These are phyloP conservation scores for Tringa solitaria DNA, from an alignment of 2,113 vertebrate genomes.

Conservation along the genomic window DNA sequence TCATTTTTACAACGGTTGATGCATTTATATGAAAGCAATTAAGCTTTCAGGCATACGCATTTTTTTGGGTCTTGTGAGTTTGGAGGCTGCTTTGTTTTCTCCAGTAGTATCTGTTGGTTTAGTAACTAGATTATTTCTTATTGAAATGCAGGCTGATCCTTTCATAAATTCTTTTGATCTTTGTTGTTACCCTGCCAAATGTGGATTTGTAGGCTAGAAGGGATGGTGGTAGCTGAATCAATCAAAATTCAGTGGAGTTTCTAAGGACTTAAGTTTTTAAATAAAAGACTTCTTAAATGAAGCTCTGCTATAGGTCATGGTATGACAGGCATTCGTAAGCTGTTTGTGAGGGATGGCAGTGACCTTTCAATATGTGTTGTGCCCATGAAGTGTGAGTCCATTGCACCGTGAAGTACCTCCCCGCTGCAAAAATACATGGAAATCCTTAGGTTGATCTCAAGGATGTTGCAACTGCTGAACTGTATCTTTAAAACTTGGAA, in stretches of 20 bases:
- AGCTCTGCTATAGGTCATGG: neutral
- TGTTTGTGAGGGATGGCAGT: neutral
- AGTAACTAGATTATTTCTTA: neutral
- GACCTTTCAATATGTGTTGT: neutral
- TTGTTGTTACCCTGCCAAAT: neutral
- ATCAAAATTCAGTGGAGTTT: neutral
- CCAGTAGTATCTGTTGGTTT: neutral
- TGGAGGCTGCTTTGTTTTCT: neutral
- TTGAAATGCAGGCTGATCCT: neutral
- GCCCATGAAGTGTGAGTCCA: rapidly evolving
- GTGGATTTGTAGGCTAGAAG: neutral
- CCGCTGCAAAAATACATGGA: neutral
- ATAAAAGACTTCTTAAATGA: neutral
- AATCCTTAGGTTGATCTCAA: neutral
- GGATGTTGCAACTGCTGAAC: neutral
- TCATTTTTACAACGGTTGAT: neutral
- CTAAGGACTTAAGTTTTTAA: neutral
- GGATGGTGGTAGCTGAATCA: neutral
- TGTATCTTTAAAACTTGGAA: neutral
- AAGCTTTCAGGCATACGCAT: neutral
- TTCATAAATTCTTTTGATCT: neutral
- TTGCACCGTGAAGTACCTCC: neutral
- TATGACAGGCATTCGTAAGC: neutral
- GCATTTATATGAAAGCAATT: neutral
- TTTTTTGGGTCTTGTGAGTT: neutral